Base-by-base conservation (phyloP, 2,113 vertebrate species). In the Sialia sialis region DNA sequence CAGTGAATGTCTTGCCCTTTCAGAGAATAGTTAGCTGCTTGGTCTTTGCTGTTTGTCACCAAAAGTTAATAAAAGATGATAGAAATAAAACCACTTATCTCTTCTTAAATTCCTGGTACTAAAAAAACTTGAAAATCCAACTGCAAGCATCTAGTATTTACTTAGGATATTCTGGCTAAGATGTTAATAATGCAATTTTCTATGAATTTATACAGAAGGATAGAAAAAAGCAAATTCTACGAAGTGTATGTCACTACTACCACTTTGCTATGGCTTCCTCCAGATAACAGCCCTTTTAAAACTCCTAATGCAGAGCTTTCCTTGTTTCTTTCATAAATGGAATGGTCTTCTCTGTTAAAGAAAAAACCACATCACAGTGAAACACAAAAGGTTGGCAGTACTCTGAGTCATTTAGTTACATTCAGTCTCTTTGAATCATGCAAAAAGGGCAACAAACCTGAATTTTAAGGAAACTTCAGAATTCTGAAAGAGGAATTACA, bases 291-390 rank as follows among this genome's bases (percentile, higher is more conserved):
- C 34, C 70, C 43, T 72, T 81, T 91, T 22, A 81, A 92, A 81
- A 84, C 20, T 64, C 21, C 27, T 70, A 59, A 48, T 91, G 60
- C n/a, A 80, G 20, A 34, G 7, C 76, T 89, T 81, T 78, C 44
- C 29, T 48, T 67, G 29, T 93, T 97, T 93, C 22, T 93, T 97
- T 93, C 22, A 62, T 56, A 84, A 89, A 58, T 73, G 20, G 32
- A 87, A 59, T 34, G 14, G 16, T 56, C 64, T 77, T 89, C 75
- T 84, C 56, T n/a, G 4, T 49, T 34, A 41, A 66, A 54, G 43
- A 48, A 62, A 54, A 58, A 36, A 39, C 0, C 20, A 56, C 19
- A 64, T 8, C 29, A 44, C 9, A 67, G 21, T 19, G 56, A 30
- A 62, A 22, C 30, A 26, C 30, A 9, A 19, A 22, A 38, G 18